A percentile compares a stretch with the other conserved stretches of the same genome.
Evolutionary conservation across 2,888 invertebrate species (phyloP).

Genomic region (Buathra laborator): DNA sequence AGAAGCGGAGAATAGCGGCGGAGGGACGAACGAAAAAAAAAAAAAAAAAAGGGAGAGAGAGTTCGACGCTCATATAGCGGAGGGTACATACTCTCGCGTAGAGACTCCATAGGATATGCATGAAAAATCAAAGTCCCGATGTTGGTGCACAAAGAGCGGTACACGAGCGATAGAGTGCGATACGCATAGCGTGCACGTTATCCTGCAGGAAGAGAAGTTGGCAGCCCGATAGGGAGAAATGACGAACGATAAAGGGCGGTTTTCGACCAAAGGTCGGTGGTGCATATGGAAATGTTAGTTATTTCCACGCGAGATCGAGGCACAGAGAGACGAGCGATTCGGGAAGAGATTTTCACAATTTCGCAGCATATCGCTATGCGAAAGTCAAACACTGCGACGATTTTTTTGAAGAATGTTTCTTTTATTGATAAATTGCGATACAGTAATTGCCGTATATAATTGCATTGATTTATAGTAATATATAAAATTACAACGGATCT

Average conservation of each 20-base stretch:
- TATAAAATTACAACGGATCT: no score
- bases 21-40: constrained; percentile 25
- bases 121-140: constrained; percentile 60
- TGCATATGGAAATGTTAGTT: constrained; percentile 56
- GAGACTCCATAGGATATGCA: constrained; percentile 32
- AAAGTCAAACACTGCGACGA: neutral
- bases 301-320: neutral
- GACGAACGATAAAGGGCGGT: constrained; percentile 55
- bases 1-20: constrained; percentile 21
- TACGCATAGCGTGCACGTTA: constrained; percentile 24
- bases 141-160: constrained; percentile 19
- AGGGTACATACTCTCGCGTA: constrained; percentile 4
- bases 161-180: constrained; percentile 26
- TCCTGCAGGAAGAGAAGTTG: constrained; percentile 47
- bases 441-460: no score
- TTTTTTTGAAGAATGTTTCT: neutral
- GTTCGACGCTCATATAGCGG: constrained; percentile 47
- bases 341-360: neutral
- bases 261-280: neutral
- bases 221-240: constrained; percentile 41
- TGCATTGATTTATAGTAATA: no score
- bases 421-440: neutral
- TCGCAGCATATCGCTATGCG: neutral
- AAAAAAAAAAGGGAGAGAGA: constrained; percentile 28
- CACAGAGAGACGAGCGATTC: neutral